Evolutionary conservation across 2,888 invertebrate species (phyloP).

Genomic region (Andrena trimmerana): DNA sequence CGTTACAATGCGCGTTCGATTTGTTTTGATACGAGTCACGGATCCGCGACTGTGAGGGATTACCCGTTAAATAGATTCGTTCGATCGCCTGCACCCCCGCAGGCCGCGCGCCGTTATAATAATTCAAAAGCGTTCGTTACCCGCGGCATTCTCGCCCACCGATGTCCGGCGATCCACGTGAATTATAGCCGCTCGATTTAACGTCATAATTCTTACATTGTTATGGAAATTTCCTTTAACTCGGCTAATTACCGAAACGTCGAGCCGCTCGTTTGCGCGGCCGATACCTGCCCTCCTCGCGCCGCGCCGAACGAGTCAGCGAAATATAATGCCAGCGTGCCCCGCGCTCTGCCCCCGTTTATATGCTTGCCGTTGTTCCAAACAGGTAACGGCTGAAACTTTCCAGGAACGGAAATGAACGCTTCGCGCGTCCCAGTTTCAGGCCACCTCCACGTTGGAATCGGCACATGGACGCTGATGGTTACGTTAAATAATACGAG

Average conservation of each 20-base stretch:
- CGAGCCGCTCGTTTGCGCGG: constrained; percentile 26
- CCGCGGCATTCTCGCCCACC: not conserved
- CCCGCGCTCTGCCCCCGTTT: not conserved
- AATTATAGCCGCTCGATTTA: constrained; percentile 49
- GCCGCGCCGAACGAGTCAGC: not conserved
- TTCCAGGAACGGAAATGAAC: not conserved
- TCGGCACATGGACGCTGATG: too few species aligned
- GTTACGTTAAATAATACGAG: too few species aligned
- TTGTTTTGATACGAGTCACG: constrained; percentile 34
- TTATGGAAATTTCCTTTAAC: constrained; percentile 53
- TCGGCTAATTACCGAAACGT: constrained; percentile 45
- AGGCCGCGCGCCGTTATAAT: constrained; percentile 31
- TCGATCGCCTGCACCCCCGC: not conserved
- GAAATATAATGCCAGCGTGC: not conserved
- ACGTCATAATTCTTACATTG: constrained; percentile 53
- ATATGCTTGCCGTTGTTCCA: not conserved
- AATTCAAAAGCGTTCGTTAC: constrained; percentile 42
- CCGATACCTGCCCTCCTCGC: not conserved
- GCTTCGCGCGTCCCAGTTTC: not conserved
- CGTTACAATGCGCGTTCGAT: constrained; percentile 28
- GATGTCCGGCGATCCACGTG: constrained; percentile 26
- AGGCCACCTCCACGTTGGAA: too few species aligned
- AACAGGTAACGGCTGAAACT: not conserved
- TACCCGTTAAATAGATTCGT: constrained; percentile 55
- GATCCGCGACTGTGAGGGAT: constrained; percentile 39